phyloP scores from a whole-genome alignment of 2,797 vertebrate species.

The Myotis myotis region DNA sequence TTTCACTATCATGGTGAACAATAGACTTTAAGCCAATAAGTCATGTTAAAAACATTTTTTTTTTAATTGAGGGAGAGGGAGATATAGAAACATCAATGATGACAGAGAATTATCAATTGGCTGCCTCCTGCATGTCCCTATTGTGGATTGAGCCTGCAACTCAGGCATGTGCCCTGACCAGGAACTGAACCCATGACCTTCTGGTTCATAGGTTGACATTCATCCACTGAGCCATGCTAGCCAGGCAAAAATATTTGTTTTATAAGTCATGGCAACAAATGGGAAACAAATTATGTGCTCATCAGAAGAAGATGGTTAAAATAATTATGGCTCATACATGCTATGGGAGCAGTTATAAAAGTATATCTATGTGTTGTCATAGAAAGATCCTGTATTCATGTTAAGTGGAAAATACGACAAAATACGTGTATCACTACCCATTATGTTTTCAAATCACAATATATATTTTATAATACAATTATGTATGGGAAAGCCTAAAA shows the following conservation, averaged over 20 bases:
- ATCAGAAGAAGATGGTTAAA: background rate
- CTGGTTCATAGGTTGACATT: too few species aligned
- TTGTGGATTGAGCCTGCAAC: too few species aligned
- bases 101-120: too few species aligned
- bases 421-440: background rate
- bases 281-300: background rate
- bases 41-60: background rate
- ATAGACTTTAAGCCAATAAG: background rate
- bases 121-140: too few species aligned
- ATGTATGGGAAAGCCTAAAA: background rate
- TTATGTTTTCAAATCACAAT: background rate
- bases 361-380: background rate
- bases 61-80: too few species aligned
- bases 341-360: background rate
- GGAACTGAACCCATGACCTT: too few species aligned
- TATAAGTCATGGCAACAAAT: background rate
- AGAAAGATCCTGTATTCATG: background rate
- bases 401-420: background rate
- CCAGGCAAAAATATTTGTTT: background rate
- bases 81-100: too few species aligned
- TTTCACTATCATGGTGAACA: background rate
- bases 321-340: background rate
- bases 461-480: background rate
- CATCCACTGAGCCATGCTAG: too few species aligned
- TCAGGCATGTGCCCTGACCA: too few species aligned